These are phyloP conservation scores for Orussus abietinus DNA, from an alignment of 1,140 invertebrate species.

Conservation along the genomic window DNA sequence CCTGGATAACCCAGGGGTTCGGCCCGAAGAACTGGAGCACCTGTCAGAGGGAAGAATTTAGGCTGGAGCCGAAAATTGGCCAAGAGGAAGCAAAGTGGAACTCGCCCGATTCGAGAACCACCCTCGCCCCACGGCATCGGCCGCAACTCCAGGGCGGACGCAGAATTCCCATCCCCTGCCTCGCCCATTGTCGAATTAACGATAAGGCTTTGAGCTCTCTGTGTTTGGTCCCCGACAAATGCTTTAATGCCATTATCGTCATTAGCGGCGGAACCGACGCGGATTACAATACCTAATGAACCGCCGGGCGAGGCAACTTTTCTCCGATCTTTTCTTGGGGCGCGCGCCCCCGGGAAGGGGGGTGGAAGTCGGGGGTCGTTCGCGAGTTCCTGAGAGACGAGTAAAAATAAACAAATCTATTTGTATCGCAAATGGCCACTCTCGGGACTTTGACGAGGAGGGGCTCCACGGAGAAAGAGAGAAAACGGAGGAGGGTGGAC, in stretches of 20 bases:
- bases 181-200: slow-evolving; percentile 35
- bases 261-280: slow-evolving; percentile 40
- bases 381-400: slow-evolving; percentile 27
- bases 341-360: slow-evolving; percentile 8
- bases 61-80: no score
- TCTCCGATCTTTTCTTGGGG: slow-evolving; percentile 21
- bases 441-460: slow-evolving; percentile 31
- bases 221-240: slow-evolving; percentile 43
- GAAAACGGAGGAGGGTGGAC: no score
- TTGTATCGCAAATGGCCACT: slow-evolving; percentile 44
- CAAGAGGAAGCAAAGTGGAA: no score
- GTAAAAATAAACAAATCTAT: slow-evolving; percentile 49
- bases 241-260: slow-evolving; percentile 50
- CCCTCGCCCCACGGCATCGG: neutral
- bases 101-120: no score
- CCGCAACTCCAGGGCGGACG: neutral
- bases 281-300: slow-evolving; percentile 51
- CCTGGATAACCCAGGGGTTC: no score
- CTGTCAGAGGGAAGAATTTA: no score
- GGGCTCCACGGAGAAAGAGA: slow-evolving; percentile 32
- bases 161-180: slow-evolving; percentile 17
- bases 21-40: no score
- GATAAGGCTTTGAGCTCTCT: slow-evolving; percentile 41
- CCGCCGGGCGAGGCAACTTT: slow-evolving; percentile 38
- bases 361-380: slow-evolving; percentile 22